A percentile compares a stretch with the other conserved stretches of the same genome.
Conservation (phyloP, 1,140 invertebrate species). For the Philopotamus ludificatus region DNA sequence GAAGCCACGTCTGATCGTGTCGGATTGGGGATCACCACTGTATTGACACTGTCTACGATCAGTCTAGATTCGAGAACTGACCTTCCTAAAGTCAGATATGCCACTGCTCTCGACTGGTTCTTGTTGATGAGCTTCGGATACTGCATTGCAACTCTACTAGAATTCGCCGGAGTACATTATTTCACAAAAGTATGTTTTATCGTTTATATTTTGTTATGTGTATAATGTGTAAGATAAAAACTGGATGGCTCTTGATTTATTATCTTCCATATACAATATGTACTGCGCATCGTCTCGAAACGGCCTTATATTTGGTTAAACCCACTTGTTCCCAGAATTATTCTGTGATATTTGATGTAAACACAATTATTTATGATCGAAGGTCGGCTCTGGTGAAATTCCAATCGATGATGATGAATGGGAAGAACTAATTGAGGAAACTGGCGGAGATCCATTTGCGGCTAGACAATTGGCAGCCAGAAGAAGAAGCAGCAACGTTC, state of each 20-base stretch:
- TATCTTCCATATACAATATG: no score
- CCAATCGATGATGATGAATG: slow-evolving; percentile 76
- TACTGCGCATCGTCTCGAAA: no score
- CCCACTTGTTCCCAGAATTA: neutral
- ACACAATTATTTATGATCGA: neutral
- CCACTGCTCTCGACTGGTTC: slow-evolving; percentile 91
- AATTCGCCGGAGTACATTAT: slow-evolving; percentile 94
- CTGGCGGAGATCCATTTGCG: slow-evolving; percentile 54
- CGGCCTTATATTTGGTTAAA: no score
- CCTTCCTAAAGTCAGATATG: slow-evolving; percentile 88
- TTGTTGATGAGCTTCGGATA: slow-evolving; percentile 91
- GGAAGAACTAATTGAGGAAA: slow-evolving; percentile 63
- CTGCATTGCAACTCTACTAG: slow-evolving; percentile 87
- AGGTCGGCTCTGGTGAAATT: slow-evolving; percentile 78
- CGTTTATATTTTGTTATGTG: neutral
- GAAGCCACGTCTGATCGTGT: slow-evolving; percentile 80
- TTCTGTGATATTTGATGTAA: neutral
- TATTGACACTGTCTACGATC: slow-evolving; percentile 87
- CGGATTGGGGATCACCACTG: slow-evolving; percentile 81
- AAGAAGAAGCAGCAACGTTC: slow-evolving; percentile 46
- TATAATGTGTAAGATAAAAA: no score
- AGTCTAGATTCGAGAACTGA: slow-evolving; percentile 88
- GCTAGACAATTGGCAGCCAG: slow-evolving; percentile 52
- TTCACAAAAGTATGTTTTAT: slow-evolving; percentile 73
- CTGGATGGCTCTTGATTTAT: no score